Conservation (phyloP, 2,797 vertebrate species). For the Sandelia bainsii region DNA sequence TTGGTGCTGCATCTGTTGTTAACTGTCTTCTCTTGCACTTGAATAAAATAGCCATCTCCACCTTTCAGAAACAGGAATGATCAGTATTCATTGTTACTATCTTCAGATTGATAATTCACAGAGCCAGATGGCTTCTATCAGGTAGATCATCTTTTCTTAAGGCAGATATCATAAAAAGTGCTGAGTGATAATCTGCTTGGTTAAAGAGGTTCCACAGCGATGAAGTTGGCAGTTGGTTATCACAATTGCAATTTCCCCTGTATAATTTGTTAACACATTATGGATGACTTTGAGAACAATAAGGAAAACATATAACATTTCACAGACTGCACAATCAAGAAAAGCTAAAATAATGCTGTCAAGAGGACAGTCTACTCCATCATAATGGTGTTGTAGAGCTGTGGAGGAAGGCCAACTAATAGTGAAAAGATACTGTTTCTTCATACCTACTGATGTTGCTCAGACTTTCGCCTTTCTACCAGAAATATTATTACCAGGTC, state of each 20-base stretch:
- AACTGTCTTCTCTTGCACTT: background rate
- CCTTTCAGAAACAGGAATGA: background rate
- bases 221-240: background rate
- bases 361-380: slow-evolving; percentile 3
- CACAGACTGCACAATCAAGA: background rate
- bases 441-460: background rate
- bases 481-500: background rate
- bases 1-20: slow-evolving; percentile 1
- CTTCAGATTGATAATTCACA: background rate
- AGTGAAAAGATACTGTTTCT: slow-evolving; percentile 1
- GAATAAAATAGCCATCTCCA: too few species aligned
- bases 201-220: background rate
- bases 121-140: background rate
- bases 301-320: background rate
- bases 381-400: slow-evolving; percentile 3
- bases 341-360: slow-evolving; percentile 30
- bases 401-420: background rate
- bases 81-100: background rate
- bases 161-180: background rate
- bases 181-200: background rate
- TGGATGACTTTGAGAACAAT: background rate
- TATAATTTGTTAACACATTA: too few species aligned
- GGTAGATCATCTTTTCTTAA: background rate
- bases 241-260: background rate
- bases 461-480: background rate